These are phyloP conservation scores for Samia ricini DNA, from an alignment of 1,140 invertebrate species.

Conservation along the genomic window DNA sequence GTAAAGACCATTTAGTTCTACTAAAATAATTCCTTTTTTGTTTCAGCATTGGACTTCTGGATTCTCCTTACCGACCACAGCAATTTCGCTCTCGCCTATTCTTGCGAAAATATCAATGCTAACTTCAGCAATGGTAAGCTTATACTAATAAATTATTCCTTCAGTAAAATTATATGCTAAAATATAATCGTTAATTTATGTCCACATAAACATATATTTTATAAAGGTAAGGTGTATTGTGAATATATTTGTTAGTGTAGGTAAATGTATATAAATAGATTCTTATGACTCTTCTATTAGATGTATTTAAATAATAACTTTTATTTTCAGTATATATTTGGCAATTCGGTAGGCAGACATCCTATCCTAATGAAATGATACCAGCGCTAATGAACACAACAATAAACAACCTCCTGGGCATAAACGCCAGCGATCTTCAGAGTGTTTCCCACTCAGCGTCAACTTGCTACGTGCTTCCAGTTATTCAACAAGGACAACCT, in stretches of 20 bases:
- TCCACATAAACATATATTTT: too few species aligned
- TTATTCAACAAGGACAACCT: conserved; percentile 37
- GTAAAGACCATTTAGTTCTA: too few species aligned
- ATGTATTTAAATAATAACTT: neutral
- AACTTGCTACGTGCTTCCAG: conserved; percentile 43
- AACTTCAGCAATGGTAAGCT: conserved; percentile 38
- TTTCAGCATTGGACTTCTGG: conserved; percentile 44
- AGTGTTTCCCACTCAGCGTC: conserved; percentile 34
- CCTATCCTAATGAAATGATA: conserved; percentile 30
- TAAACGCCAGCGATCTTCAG: conserved; percentile 26
- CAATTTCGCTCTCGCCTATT: conserved; percentile 38
- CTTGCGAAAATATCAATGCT: conserved; percentile 34
- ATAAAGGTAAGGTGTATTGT: too few species aligned
- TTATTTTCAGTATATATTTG: conserved; percentile 49
- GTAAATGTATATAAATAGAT: neutral
- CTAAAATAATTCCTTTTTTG: conserved; percentile 4
- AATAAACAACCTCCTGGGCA: conserved; percentile 27
- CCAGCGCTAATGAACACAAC: conserved; percentile 34
- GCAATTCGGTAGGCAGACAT: conserved; percentile 34
- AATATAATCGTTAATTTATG: neutral
- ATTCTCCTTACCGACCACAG: conserved; percentile 34
- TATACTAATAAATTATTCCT: neutral
- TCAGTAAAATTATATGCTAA: neutral
- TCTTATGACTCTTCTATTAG: neutral
- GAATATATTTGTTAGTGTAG: neutral